Evolutionary conservation across 1,140 invertebrate genomes (phyloP).

Genomic region (Periplaneta americana): DNA sequence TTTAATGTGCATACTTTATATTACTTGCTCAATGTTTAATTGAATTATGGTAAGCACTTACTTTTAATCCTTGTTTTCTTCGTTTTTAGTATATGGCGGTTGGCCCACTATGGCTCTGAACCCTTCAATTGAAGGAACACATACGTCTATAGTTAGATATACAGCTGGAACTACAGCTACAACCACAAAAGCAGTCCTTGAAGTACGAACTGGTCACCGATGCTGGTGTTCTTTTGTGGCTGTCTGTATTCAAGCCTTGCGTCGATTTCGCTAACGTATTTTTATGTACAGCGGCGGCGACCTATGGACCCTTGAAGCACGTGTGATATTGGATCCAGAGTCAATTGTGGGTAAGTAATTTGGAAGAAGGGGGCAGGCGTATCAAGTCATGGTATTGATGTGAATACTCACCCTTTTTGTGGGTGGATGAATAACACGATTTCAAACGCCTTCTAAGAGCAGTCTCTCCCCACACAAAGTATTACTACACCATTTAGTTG

Average conservation of each 20-base stretch:
- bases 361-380: background rate
- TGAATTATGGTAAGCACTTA: too few relatives aligned
- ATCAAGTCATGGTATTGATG: background rate
- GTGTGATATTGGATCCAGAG: conserved; percentile 6
- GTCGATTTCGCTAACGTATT: background rate
- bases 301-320: background rate
- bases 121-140: too few relatives aligned
- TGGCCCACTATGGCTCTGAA: too few relatives aligned
- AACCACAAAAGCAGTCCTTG: too few relatives aligned
- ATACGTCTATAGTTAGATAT: too few relatives aligned
- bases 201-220: too few relatives aligned
- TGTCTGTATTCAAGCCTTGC: background rate
- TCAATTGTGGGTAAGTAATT: conserved; percentile 10
- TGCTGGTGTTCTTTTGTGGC: background rate
- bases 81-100: too few relatives aligned
- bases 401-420: background rate
- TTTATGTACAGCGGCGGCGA: background rate
- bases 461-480: background rate
- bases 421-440: background rate
- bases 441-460: background rate
- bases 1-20: too few relatives aligned
- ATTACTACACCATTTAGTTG: too few relatives aligned
- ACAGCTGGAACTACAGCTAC: too few relatives aligned
- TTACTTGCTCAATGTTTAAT: too few relatives aligned
- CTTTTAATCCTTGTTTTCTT: too few relatives aligned